Evolutionary conservation across 1,140 invertebrate genomes (phyloP).

Genomic region (Lepidurus packardi): DNA sequence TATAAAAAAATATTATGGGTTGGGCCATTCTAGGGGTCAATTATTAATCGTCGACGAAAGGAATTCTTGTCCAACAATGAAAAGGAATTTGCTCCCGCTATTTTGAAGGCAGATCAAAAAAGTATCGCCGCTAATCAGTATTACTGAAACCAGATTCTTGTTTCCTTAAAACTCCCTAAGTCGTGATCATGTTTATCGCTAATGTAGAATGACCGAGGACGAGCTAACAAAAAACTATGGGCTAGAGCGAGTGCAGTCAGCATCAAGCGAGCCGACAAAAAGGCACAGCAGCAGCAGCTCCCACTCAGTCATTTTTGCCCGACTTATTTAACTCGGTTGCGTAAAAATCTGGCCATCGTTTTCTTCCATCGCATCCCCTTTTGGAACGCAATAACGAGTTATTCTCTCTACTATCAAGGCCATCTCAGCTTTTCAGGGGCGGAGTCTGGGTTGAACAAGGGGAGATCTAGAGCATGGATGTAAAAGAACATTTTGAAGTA

Average conservation of each 20-base stretch:
- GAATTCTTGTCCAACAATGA: background rate
- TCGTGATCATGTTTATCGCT: slow-evolving; percentile 13
- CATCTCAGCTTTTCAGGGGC: no score
- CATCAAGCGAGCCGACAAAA: background rate
- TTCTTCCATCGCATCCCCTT: no score
- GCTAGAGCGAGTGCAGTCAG: background rate
- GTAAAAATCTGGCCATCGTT: no score
- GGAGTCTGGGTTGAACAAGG: no score
- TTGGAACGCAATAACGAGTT: no score
- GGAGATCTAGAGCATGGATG: no score
- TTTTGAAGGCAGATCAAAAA: background rate
- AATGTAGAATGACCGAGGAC: background rate
- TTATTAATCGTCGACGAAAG: background rate
- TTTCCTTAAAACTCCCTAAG: background rate
- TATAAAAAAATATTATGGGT: no score
- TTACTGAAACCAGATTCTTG: background rate
- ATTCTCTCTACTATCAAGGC: no score
- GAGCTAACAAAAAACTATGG: background rate
- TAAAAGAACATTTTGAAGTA: no score
- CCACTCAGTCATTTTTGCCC: no score
- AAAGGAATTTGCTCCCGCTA: background rate
- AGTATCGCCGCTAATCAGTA: slow-evolving; percentile 4
- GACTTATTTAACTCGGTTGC: no score
- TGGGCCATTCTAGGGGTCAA: background rate
- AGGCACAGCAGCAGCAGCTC: no score